Percentiles rank a stretch among this genome's conserved stretches.
Evolutionary conservation across 2,797 vertebrate species (phyloP).

Genomic region (Crypturellus tataupa): DNA sequence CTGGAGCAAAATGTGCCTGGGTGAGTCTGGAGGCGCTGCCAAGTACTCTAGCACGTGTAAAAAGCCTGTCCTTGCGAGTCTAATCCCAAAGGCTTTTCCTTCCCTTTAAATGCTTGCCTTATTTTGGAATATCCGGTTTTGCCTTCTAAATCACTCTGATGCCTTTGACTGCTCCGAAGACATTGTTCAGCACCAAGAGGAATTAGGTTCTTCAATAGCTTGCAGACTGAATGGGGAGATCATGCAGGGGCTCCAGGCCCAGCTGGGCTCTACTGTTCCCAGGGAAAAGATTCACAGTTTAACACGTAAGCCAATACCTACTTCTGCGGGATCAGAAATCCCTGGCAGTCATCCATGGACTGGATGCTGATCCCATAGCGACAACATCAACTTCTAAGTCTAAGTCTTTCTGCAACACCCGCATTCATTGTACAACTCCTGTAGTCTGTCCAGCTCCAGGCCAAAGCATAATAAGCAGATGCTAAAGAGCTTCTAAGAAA

Average conservation of each 20-base stretch:
- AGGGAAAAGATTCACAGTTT: background rate
- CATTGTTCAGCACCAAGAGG: background rate
- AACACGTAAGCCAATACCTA: background rate
- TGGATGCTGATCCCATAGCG: fast-evolving
- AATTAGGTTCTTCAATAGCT: background rate
- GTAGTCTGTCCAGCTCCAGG: background rate
- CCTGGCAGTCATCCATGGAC: too few species aligned
- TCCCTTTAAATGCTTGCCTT: background rate
- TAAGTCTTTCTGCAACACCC: background rate
- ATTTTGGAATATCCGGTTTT: background rate
- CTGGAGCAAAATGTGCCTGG: background rate
- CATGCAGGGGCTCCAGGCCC: background rate
- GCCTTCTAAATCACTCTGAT: background rate
- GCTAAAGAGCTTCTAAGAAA: background rate
- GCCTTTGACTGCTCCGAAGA: background rate
- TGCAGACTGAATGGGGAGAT: background rate
- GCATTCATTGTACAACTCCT: background rate
- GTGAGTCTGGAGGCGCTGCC: background rate
- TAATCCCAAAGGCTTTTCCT: background rate
- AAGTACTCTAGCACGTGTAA: background rate
- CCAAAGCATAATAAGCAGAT: background rate
- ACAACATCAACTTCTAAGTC: background rate
- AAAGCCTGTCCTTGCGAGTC: background rate
- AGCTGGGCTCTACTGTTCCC: background rate
- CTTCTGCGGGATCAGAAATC: background rate